Evolutionary conservation across 2,113 vertebrate species (phyloP).

Genomic region (Forbesichthys papilliferus): DNA sequence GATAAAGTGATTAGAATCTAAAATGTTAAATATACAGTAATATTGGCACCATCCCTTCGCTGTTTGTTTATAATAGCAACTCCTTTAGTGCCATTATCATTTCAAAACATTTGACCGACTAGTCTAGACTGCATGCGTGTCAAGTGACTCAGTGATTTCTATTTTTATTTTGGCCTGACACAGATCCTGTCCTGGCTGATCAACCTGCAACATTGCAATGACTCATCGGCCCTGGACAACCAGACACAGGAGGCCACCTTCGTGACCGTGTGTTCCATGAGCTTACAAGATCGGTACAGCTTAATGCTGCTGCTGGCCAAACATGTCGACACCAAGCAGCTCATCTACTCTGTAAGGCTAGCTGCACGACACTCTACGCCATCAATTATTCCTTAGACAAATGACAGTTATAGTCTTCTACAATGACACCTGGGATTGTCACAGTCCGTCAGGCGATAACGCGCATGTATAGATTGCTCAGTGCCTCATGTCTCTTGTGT

Average conservation of each 20-base stretch:
- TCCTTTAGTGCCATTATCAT: too few relatives aligned
- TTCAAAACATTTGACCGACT: too few relatives aligned
- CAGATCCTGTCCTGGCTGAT: slow-evolving; percentile 71
- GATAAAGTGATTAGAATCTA: too few relatives aligned
- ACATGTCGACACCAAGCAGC: slow-evolving; percentile 75
- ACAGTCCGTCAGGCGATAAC: too few relatives aligned
- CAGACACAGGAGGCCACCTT: slow-evolving; percentile 45
- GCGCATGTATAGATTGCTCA: too few relatives aligned
- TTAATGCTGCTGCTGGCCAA: slow-evolving; percentile 80
- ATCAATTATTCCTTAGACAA: not conserved
- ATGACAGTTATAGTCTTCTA: too few relatives aligned
- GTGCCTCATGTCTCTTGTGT: too few relatives aligned
- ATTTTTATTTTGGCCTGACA: slow-evolving; percentile 3
- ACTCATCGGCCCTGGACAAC: slow-evolving; percentile 18
- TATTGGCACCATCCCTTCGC: too few relatives aligned
- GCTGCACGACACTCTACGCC: not conserved
- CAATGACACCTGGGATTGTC: too few relatives aligned
- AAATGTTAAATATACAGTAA: too few relatives aligned
- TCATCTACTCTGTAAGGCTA: slow-evolving; percentile 71
- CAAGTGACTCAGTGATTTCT: not conserved
- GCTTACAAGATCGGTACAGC: slow-evolving; percentile 69
- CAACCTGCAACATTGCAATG: slow-evolving; percentile 74
- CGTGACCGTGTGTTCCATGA: slow-evolving; percentile 78
- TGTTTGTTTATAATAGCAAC: too few relatives aligned
- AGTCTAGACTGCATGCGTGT: not conserved